Percentiles rank a stretch among this genome's conserved stretches.
Evolutionary conservation across 2,113 vertebrate genomes (phyloP).

Genomic region (Ceratotherium simum): DNA sequence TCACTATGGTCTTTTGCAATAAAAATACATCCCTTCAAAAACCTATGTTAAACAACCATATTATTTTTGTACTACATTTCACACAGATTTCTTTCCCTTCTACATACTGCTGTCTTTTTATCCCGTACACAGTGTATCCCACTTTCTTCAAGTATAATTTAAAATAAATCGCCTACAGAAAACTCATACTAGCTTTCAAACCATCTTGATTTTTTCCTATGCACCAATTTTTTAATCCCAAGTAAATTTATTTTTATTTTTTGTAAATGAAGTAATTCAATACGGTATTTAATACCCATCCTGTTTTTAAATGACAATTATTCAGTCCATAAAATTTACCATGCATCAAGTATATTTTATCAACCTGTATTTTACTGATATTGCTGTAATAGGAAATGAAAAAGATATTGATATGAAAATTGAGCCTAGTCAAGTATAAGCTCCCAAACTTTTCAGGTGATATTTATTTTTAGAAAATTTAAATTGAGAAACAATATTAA

Average conservation of each 20-base stretch:
- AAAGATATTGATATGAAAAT: background rate
- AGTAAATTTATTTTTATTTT: background rate
- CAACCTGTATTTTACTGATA: background rate
- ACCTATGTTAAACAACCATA: background rate
- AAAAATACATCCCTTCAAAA: background rate
- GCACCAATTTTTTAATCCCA: background rate
- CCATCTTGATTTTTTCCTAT: background rate
- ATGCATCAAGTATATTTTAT: background rate
- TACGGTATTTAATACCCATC: background rate
- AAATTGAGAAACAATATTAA: background rate
- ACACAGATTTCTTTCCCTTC: background rate
- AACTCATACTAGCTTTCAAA: background rate
- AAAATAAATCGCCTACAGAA: background rate
- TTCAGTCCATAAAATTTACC: background rate
- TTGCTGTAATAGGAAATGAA: background rate
- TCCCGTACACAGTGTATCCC: background rate
- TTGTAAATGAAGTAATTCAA: background rate
- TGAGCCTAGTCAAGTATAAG: background rate
- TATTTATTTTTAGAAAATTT: background rate
- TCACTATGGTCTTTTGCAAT: background rate
- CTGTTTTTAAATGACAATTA: background rate
- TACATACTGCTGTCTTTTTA: background rate
- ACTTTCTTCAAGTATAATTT: background rate
- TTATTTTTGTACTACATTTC: background rate
- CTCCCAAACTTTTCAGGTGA: background rate